These are phyloP conservation scores for Calliscelio sp. DNA, from an alignment of 2,888 invertebrate species.

Conservation along the genomic window DNA sequence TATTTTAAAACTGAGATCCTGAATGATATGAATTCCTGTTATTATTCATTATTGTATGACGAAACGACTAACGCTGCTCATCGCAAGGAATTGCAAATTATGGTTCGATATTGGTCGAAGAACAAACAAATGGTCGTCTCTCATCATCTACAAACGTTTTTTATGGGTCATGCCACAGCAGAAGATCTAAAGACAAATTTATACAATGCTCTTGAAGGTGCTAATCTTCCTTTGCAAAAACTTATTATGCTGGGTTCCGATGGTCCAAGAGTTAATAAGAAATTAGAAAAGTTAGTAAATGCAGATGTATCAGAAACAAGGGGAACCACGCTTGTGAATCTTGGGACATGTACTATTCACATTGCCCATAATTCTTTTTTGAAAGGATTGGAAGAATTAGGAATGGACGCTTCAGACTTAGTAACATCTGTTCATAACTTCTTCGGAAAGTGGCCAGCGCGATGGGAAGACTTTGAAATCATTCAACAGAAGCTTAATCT, in stretches of 20 bases:
- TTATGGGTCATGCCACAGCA: constrained; percentile 40
- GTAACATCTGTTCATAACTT: constrained; percentile 41
- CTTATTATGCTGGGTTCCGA: constrained; percentile 46
- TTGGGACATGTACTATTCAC: constrained; percentile 61
- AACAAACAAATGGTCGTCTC: neutral
- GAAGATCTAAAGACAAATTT: constrained; percentile 13
- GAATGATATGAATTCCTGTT: neutral
- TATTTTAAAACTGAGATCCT: constrained; percentile 20
- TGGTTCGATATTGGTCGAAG: constrained; percentile 42
- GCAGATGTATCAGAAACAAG: constrained; percentile 1
- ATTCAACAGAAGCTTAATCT: constrained; percentile 25
- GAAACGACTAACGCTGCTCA: constrained; percentile 21
- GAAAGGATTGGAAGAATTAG: constrained; percentile 47
- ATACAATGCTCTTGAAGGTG: neutral
- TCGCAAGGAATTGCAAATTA: constrained; percentile 32
- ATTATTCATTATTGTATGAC: constrained; percentile 18
- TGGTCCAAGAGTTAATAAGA: constrained; percentile 56
- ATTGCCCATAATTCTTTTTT: constrained; percentile 58
- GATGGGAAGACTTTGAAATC: constrained; percentile 52
- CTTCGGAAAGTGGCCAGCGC: constrained; percentile 37
- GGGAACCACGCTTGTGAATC: constrained; percentile 27
- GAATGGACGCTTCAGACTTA: constrained; percentile 38
- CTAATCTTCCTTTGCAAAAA: constrained; percentile 34
- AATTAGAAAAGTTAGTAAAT: constrained; percentile 25
- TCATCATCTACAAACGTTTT: constrained; percentile 39